phyloP scores from a whole-genome alignment of 2,797 vertebrate genomes.

The Anguilla obscura region DNA sequence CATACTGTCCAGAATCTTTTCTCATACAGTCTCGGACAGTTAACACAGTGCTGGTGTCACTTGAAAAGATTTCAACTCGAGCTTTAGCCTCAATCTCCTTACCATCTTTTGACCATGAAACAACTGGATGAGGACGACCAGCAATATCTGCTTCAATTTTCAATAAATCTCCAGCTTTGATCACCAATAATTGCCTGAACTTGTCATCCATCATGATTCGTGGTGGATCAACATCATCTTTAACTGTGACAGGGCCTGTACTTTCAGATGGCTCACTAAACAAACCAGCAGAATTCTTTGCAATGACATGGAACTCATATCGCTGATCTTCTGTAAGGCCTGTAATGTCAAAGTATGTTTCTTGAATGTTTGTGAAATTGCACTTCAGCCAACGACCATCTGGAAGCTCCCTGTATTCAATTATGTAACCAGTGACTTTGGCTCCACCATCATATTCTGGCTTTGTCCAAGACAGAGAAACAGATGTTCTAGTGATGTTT shows the following conservation, averaged over 20 bases:
- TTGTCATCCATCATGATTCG: slow-evolving; percentile 89
- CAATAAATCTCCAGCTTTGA: slow-evolving; percentile 91
- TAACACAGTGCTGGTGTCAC: slow-evolving; percentile 78
- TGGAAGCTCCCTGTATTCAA: slow-evolving; percentile 89
- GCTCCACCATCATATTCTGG: slow-evolving; percentile 95
- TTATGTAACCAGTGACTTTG: slow-evolving; percentile 92
- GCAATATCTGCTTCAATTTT: slow-evolving; percentile 89
- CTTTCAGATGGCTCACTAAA: slow-evolving; percentile 88
- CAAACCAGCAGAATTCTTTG: slow-evolving; percentile 91
- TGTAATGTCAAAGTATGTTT: slow-evolving; percentile 90
- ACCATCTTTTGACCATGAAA: slow-evolving; percentile 92
- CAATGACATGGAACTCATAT: slow-evolving; percentile 92
- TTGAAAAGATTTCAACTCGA: slow-evolving; percentile 85
- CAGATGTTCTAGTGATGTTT: slow-evolving; percentile 90
- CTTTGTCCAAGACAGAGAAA: slow-evolving; percentile 92
- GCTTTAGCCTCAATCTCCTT: slow-evolving; percentile 88
- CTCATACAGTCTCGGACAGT: slow-evolving; percentile 88
- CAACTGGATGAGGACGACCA: slow-evolving; percentile 86
- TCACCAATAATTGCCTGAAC: slow-evolving; percentile 83
- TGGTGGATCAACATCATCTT: slow-evolving; percentile 91
- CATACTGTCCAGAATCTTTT: slow-evolving; percentile 92
- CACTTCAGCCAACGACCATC: slow-evolving; percentile 95
- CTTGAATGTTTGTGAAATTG: slow-evolving; percentile 90
- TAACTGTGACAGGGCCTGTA: slow-evolving; percentile 92
- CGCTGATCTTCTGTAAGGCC: slow-evolving; percentile 88